phyloP scores from a whole-genome alignment of 2,797 vertebrate species.

The Netta rufina region DNA sequence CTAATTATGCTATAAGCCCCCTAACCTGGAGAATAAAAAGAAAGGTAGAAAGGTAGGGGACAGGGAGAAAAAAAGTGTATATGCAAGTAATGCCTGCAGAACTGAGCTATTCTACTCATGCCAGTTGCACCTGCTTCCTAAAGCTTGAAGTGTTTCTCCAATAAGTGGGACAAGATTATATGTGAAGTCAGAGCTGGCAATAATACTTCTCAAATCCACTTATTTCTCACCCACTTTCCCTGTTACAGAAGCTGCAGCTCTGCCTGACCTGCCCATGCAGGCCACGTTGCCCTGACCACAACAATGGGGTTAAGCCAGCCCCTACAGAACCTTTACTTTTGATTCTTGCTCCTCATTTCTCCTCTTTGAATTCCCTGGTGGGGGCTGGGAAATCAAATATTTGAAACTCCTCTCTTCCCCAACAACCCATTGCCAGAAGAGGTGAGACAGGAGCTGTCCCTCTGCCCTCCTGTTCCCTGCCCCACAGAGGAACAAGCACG shows the following conservation, averaged over 20 bases:
- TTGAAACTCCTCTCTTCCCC: background rate
- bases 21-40: slow-evolving; percentile 74
- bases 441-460: background rate
- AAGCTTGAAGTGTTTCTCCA: slow-evolving; percentile 4
- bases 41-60: slow-evolving; percentile 44
- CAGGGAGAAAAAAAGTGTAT: slow-evolving; percentile 12
- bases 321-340: background rate
- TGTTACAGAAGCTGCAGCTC: background rate
- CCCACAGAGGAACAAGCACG: background rate
- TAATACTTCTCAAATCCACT: background rate
- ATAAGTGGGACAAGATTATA: slow-evolving; percentile 10
- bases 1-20: slow-evolving; percentile 85
- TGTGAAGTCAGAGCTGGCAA: background rate
- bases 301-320: background rate
- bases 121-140: slow-evolving; percentile 38
- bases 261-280: background rate
- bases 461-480: background rate
- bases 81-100: slow-evolving; percentile 65
- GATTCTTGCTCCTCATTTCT: background rate
- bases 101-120: slow-evolving; percentile 22
- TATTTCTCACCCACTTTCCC: background rate
- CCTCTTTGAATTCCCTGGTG: background rate
- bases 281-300: background rate
- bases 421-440: background rate
- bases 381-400: background rate